A percentile compares a stretch with the other conserved stretches of the same genome.
These are phyloP conservation scores for Anthonomus grandis DNA, from an alignment of 1,140 invertebrate genomes.

Conservation along the genomic window DNA sequence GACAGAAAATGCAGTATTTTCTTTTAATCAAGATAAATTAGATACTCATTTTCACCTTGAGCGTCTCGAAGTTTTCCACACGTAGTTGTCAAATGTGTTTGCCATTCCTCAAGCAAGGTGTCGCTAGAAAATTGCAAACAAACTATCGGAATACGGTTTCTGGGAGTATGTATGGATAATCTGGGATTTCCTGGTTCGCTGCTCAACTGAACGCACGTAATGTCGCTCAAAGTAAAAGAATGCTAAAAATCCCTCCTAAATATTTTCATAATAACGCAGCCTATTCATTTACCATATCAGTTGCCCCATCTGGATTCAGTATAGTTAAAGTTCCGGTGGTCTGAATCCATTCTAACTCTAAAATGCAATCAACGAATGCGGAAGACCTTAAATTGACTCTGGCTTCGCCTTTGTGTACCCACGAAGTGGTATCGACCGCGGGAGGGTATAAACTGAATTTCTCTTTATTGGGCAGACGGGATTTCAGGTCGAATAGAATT, in stretches of 20 bases:
- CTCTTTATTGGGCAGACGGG: conserved; percentile 47
- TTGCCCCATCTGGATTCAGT: conserved; percentile 68
- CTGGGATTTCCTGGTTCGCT: conserved; percentile 74
- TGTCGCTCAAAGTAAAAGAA: conserved; percentile 64
- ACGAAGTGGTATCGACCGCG: conserved; percentile 78
- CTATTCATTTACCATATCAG: conserved; percentile 61
- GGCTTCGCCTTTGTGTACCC: conserved; percentile 76
- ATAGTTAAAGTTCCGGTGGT: conserved; percentile 71
- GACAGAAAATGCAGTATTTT: neutral
- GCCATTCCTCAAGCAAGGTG: conserved; percentile 83
- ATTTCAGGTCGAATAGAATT: conserved; percentile 68
- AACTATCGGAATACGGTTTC: conserved; percentile 55
- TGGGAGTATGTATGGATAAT: conserved; percentile 67
- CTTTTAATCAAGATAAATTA: too few species aligned
- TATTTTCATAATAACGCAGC: neutral
- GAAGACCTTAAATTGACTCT: conserved; percentile 61
- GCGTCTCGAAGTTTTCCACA: conserved; percentile 39
- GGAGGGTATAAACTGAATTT: conserved; percentile 49
- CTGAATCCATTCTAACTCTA: conserved; percentile 79
- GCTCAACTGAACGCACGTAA: conserved; percentile 69
- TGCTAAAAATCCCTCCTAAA: conserved; percentile 46
- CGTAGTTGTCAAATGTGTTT: conserved; percentile 67
- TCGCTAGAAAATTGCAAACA: conserved; percentile 74
- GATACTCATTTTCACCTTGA: conserved; percentile 21
- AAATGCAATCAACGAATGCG: conserved; percentile 66